A percentile compares a stretch with the other conserved stretches of the same genome.
These are phyloP conservation scores for Nicator chloris DNA, from an alignment of 2,113 vertebrate genomes.

Conservation along the genomic window DNA sequence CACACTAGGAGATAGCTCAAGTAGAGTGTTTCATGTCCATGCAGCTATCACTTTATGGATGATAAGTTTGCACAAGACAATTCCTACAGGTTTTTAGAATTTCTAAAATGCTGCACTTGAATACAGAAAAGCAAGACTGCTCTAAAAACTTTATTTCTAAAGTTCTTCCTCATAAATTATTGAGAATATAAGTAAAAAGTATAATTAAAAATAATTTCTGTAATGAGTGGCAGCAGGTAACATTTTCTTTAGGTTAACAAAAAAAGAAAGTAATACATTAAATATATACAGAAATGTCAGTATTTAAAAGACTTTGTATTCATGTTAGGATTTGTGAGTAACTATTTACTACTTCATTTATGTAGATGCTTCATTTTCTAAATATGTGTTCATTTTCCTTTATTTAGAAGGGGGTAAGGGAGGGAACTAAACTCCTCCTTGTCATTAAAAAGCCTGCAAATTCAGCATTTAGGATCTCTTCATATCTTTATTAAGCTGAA, in stretches of 20 bases:
- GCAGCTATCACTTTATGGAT: background rate
- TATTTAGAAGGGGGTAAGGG: background rate
- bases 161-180: background rate
- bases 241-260: slow-evolving; percentile 61
- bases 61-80: background rate
- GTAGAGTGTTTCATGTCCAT: background rate
- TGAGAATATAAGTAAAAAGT: background rate
- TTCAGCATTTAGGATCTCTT: slow-evolving; percentile 31
- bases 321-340: slow-evolving; percentile 26
- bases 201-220: background rate
- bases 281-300: slow-evolving; percentile 38
- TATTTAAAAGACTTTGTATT: slow-evolving; percentile 24
- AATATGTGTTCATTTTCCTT: background rate
- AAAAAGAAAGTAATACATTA: slow-evolving; percentile 42
- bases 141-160: background rate
- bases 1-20: background rate
- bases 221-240: slow-evolving; percentile 6
- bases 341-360: slow-evolving; percentile 3
- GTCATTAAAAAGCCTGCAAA: slow-evolving; percentile 4
- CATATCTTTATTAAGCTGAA: slow-evolving; percentile 45
- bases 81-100: background rate
- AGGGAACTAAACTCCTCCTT: background rate
- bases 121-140: background rate
- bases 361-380: background rate
- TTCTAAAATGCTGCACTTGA: background rate